Evolutionary conservation across 2,797 vertebrate genomes (phyloP), one percentile per base, ranked within the genome.

Genomic region (Gallinago solitaria): DNA sequence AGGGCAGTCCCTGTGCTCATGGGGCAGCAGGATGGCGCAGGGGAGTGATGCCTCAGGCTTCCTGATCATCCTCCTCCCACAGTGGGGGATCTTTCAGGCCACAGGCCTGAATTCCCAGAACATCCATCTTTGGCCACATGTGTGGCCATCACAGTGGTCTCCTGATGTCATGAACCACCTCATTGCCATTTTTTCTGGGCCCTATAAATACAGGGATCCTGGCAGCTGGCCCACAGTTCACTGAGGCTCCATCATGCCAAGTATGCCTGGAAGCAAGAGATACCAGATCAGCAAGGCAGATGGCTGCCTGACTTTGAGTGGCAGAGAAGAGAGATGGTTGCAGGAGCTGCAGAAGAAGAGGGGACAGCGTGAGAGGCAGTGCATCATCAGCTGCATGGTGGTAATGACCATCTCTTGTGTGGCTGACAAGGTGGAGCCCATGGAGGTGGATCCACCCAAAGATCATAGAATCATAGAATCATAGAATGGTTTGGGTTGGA

Each of bases 311-410:
- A 37, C 54, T 50, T 68, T 51, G 27, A 51, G 21, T 37, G 37
- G 23, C 32, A 76, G 35, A 76, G 60, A 85, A 67, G 16, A 23
- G 13, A 51, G 16, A 18, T 11, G 25, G 45, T 35, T 76, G 35
- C 71, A 85, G 27, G 17, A 35, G 25, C 32, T 3, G 2, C 21
- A 43, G 43, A 32, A 20, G 56, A 67, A 50, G 30, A 57, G 18
- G 25, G 33, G 32, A 37, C 5, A 1, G 45, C 2, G 0, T 51
- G 6, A 6, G 17, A 16, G 4, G 13, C 1, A 10, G 35, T 8
- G 12, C 35, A 32, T 20, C 24, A 35, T 75, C 23, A 74, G 50
- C 69, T 3, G 1, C 20, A 21, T 2, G 25, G 43, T 41, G 33
- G 30, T 2, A 0, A 50, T 7, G 20, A 25, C 35, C 30, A 30